Percentiles rank a stretch among this genome's conserved stretches.
Conservation (phyloP, 2,113 vertebrate species). For the Oncorhynchus gorbuscha region DNA sequence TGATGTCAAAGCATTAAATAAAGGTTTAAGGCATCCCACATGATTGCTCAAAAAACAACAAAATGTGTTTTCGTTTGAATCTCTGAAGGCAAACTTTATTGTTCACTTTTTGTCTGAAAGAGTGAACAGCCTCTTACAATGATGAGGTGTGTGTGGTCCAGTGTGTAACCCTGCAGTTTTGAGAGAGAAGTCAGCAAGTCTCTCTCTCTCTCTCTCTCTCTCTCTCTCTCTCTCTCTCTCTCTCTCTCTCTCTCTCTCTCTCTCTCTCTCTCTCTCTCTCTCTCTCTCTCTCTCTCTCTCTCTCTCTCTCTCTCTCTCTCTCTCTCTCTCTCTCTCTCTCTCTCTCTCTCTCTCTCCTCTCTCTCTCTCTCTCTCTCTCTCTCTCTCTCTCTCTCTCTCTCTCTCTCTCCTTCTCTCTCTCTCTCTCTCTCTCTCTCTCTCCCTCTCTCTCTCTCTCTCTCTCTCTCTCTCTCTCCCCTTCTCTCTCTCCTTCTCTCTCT, state of each 20-base stretch:
- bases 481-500: neutral
- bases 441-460: slow-evolving; percentile 4
- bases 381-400: no score
- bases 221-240: no score
- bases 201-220: no score
- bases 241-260: no score
- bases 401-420: no score
- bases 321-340: no score
- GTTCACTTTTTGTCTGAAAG: neutral
- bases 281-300: no score
- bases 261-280: no score
- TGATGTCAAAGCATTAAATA: neutral
- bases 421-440: no score
- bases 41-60: neutral
- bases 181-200: neutral
- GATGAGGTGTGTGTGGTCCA: neutral
- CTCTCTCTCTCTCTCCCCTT: slow-evolving; percentile 12
- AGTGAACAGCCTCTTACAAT: neutral
- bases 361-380: neutral
- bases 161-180: neutral
- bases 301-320: no score
- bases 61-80: neutral
- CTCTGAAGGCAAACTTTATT: neutral
- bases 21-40: neutral
- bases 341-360: no score